Percentiles rank a stretch among this genome's conserved stretches.
Evolutionary conservation across 2,888 invertebrate species (phyloP).

Genomic region (Drosophila meridionalis): DNA sequence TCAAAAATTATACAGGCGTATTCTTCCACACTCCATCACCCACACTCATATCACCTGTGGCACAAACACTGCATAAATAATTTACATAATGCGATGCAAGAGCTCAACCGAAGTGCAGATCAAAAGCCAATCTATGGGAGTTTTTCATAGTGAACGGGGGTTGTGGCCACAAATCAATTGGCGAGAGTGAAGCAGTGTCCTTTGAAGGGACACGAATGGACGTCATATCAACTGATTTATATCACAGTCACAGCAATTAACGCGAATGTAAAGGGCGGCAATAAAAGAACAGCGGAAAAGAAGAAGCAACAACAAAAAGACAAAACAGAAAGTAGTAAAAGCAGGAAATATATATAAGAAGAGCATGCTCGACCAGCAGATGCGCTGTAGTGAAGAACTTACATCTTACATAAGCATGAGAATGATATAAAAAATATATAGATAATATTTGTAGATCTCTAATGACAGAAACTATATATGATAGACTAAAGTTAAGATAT

Average conservation of each 20-base stretch:
- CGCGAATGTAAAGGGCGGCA: slow-evolving; percentile 66
- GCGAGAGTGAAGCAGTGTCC: slow-evolving; percentile 2
- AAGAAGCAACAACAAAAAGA: slow-evolving; percentile 12
- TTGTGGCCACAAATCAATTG: slow-evolving; percentile 59
- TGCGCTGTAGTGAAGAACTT: neutral
- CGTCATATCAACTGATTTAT: slow-evolving; percentile 74
- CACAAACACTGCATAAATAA: slow-evolving; percentile 27
- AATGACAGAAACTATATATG: neutral
- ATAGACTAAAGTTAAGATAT: neutral
- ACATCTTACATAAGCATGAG: no score
- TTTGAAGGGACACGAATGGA: slow-evolving; percentile 48
- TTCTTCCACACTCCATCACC: neutral
- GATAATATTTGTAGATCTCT: no score
- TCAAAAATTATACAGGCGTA: neutral
- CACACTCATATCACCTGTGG: neutral
- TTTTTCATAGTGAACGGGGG: slow-evolving; percentile 33
- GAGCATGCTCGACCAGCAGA: neutral
- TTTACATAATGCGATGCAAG: neutral
- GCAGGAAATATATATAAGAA: neutral
- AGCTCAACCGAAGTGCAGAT: slow-evolving; percentile 16
- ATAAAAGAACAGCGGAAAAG: slow-evolving; percentile 50
- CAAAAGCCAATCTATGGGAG: slow-evolving; percentile 46
- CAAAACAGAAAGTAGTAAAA: slow-evolving; percentile 31
- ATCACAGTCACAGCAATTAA: slow-evolving; percentile 73
- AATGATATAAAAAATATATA: no score